Evolutionary conservation across 2,113 vertebrate genomes (phyloP), one percentile per base, ranked within the genome.

Genomic region (Rattus rattus): DNA sequence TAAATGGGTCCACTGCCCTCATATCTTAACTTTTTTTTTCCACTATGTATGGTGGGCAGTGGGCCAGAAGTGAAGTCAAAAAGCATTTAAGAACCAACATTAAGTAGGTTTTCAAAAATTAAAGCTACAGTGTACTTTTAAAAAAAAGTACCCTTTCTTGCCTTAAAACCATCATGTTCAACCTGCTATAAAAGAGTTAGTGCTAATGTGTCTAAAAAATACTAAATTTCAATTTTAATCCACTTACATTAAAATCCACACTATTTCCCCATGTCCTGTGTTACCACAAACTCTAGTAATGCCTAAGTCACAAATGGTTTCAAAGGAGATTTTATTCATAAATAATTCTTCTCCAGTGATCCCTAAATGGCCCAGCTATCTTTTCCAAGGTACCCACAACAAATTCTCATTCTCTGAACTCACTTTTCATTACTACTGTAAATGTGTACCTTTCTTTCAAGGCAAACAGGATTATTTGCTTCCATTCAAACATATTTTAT

Each of bases 401-500:
- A 86, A 97, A 89, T 67, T 11, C 13, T 43, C 28, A 93, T n/a
- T 96, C 14, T 91, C 56, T 91, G 49, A 94, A 73, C 28, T 94
- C 5, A 95, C 91, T 94, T 94, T 77, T 47, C 87, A 22, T 76
- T 87, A 84, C 16, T 93, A 1, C 0, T 17, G 86, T 52, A 83
- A 20, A 49, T 39, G 11, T 86, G 9, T 36, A 77, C 49, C 20
- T 73, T 95, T 88, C 47, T 96, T 92, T 93, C 80, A 49, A 92
- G 76, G 14, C 81, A 93, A 81, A 67, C 39, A 87, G 22, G 26
- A 86, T 96, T 97, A 93, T 91, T 92, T 96, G 22, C 30, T 94
- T 17, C 59, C 91, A n/a, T 10, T 88, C 80, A 96, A 67, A 77
- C 17, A 81, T 76, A 56, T 8, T 54, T 65, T 72, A 96, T 92